A percentile compares a stretch with the other conserved stretches of the same genome.
phyloP scores from a whole-genome alignment of 2,888 invertebrate species.

The Gonocerus acuteangulatus region DNA sequence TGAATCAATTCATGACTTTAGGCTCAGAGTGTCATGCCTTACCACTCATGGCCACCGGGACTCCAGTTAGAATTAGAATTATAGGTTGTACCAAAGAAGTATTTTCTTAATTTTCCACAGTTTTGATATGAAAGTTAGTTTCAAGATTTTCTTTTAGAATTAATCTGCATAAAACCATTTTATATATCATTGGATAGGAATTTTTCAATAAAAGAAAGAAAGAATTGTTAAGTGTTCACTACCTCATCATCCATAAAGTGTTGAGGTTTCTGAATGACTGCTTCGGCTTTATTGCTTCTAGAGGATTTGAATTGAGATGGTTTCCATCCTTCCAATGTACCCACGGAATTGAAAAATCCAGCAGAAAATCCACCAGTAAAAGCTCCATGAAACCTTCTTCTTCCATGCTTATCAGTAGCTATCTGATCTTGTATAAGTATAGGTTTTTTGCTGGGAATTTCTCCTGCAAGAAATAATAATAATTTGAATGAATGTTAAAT shows the following conservation, averaged over 20 bases:
- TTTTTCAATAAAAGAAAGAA: too few relatives aligned
- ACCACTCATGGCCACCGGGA: too few relatives aligned
- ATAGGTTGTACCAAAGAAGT: too few relatives aligned
- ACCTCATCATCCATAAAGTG: conserved; percentile 98
- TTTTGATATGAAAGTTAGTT: too few relatives aligned
- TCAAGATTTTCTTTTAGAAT: too few relatives aligned
- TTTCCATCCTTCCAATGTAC: conserved; percentile 89
- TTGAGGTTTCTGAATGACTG: conserved; percentile 61
- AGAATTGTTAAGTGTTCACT: too few relatives aligned
- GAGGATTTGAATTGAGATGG: conserved; percentile 88
- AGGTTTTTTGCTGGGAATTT: conserved; percentile 70
- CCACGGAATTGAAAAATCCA: conserved; percentile 94
- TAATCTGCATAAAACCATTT: too few relatives aligned
- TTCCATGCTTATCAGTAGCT: conserved; percentile 80
- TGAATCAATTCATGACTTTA: too few relatives aligned
- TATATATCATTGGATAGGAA: too few relatives aligned
- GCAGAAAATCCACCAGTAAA: conserved; percentile 98
- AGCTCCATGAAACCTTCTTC: conserved; percentile 92
- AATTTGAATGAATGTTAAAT: background rate
- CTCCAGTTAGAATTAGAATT: too few relatives aligned
- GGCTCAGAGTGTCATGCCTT: too few relatives aligned
- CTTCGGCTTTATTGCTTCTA: conserved; percentile 57
- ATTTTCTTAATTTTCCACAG: too few relatives aligned
- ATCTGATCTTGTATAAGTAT: conserved; percentile 75
- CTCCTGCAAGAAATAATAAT: conserved; percentile 51